phyloP scores from a whole-genome alignment of 2,113 vertebrate genomes.

The Micromys minutus region DNA sequence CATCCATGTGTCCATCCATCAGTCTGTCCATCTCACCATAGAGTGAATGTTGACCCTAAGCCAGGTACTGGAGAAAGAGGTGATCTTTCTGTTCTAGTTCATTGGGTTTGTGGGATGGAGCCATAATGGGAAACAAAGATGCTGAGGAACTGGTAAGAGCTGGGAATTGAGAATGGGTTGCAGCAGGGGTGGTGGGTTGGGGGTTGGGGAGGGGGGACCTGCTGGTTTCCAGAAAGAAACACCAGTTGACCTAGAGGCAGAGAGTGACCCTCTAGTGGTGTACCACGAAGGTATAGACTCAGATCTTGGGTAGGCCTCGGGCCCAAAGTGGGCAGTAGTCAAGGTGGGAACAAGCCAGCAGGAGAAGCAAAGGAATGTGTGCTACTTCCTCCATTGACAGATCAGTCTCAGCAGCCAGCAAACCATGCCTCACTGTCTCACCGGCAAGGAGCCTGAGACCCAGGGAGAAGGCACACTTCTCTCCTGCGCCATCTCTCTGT shows the following conservation, averaged over 20 bases:
- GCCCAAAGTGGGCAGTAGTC: neutral
- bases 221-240: neutral
- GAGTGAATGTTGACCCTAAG: accelerated
- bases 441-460: constrained; percentile 21
- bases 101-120: neutral
- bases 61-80: neutral
- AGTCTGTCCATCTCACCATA: neutral
- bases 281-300: too few species aligned
- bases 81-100: neutral
- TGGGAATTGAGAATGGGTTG: too few species aligned
- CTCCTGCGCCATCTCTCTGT: neutral
- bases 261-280: neutral
- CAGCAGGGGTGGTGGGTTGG: too few species aligned
- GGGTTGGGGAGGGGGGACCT: too few species aligned
- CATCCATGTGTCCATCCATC: neutral
- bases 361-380: accelerated
- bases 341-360: neutral
- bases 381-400: accelerated
- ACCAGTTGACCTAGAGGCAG: neutral
- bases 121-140: neutral
- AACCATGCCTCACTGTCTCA: neutral
- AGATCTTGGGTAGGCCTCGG: neutral
- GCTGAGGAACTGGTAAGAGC: accelerated
- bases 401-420: too few species aligned
- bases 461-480: neutral